Evolutionary conservation across 1,140 invertebrate genomes (phyloP).

Genomic region (Hetaerina americana): DNA sequence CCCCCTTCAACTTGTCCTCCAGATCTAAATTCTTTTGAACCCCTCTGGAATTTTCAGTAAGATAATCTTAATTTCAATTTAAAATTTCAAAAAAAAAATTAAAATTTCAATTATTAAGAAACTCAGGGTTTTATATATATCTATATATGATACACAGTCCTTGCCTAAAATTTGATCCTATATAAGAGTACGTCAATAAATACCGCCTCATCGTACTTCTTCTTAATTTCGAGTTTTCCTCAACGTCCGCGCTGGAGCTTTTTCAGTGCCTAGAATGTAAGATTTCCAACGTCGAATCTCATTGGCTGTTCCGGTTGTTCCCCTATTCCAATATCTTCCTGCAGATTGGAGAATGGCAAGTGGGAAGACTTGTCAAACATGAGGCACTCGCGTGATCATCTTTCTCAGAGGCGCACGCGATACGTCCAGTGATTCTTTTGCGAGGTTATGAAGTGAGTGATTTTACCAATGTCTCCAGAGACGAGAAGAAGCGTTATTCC

Average conservation of each 20-base stretch:
- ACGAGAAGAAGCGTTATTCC: slow-evolving; percentile 12
- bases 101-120: slow-evolving; percentile 7
- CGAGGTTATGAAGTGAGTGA: not conserved
- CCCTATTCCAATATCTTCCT: not conserved
- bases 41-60: slow-evolving; percentile 28
- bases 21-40: slow-evolving; percentile 33
- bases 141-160: slow-evolving; percentile 10
- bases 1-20: slow-evolving; percentile 22
- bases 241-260: not conserved
- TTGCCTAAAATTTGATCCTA: slow-evolving; percentile 45
- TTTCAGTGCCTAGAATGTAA: not conserved
- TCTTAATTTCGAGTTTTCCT: not conserved
- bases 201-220: slow-evolving; percentile 37
- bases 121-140: slow-evolving; percentile 8
- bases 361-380: not conserved
- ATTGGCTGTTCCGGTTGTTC: not conserved
- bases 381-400: not conserved
- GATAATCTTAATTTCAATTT: too few relatives aligned
- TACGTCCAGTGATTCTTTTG: not conserved
- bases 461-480: slow-evolving; percentile 13
- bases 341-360: not conserved
- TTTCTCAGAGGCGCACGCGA: not conserved
- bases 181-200: slow-evolving; percentile 43
- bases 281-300: not conserved
- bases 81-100: too few relatives aligned